Base-by-base conservation (phyloP, 2,113 vertebrate genomes). In the Callorhinus ursinus region DNA sequence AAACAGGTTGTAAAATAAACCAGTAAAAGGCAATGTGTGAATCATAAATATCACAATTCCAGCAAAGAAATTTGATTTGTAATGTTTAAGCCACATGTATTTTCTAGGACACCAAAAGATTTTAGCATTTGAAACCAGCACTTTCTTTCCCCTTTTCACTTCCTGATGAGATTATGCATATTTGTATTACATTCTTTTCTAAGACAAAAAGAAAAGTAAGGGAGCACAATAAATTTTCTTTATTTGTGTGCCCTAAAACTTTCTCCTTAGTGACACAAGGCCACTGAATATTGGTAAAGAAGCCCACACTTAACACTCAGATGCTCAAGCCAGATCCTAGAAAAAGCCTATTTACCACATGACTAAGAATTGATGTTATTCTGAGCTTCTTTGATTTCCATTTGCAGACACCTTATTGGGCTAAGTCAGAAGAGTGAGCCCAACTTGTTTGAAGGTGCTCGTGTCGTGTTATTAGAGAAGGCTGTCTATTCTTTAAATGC, bases 191-290 rank as follows among this genome's bases (percentile, higher is more conserved):
- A 96, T 98, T 95, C 69, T 91, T 87, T 91, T 89, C 69, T 97
- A 92, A 96, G 51, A 59, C 93, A 89, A 91, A 95, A 95, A 91
- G 74, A 63, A 97, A 98, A 97, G 98, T 94, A 90, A 97, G 97
- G 82, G 69, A 95, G 55, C 59, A 94, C 4, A 87, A 95, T 88
- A 39, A 86, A 90, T 59, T 67, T 33, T 97, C 92, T 46, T 84
- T 67, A 93, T 90, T 77, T 88, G 2, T 82, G 55, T 67, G 7
- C 49, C 28, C 21, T 15, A 39, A 63, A 67, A 74, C 39, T 72
- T 36, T 69, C 28, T 91, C 24, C 26, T 80, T 39, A 19, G 10
- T 67, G 53, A 84, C 53, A 88, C 7, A 63, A 63, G 4, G 26
- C 24, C 42, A 86, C 1, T 12, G 3, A 83, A 51, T 79, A 76